phyloP scores from a whole-genome alignment of 2,797 vertebrate genomes.

The Rhincodon typus region DNA sequence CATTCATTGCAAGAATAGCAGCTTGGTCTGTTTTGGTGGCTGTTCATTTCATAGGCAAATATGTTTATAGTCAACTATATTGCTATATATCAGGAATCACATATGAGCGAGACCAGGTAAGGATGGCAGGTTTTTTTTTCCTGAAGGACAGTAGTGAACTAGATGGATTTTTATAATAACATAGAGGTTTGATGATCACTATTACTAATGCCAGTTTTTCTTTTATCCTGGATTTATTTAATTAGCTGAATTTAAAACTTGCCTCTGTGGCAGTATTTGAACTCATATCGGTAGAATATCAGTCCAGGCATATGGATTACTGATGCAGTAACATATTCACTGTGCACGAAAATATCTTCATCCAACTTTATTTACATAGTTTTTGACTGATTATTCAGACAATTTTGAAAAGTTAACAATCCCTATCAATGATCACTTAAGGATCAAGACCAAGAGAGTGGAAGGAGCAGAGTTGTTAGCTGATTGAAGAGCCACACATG shows the following conservation, averaged over 20 bases:
- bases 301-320: background rate
- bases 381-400: background rate
- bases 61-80: background rate
- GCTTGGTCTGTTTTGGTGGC: background rate
- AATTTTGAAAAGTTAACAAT: constrained; percentile 9
- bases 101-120: background rate
- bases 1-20: background rate
- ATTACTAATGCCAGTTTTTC: background rate
- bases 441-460: background rate
- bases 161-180: background rate
- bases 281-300: background rate
- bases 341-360: background rate
- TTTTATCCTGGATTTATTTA: background rate
- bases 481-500: background rate
- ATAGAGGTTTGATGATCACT: background rate
- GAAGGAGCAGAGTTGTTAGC: background rate
- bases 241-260: background rate
- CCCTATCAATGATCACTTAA: background rate
- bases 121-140: background rate
- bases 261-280: background rate
- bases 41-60: background rate
- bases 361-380: background rate
- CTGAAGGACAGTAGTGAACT: background rate
- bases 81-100: background rate
- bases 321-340: background rate